Evolutionary conservation across 2,113 vertebrate species (phyloP).

Genomic region (Haemorhous mexicanus): DNA sequence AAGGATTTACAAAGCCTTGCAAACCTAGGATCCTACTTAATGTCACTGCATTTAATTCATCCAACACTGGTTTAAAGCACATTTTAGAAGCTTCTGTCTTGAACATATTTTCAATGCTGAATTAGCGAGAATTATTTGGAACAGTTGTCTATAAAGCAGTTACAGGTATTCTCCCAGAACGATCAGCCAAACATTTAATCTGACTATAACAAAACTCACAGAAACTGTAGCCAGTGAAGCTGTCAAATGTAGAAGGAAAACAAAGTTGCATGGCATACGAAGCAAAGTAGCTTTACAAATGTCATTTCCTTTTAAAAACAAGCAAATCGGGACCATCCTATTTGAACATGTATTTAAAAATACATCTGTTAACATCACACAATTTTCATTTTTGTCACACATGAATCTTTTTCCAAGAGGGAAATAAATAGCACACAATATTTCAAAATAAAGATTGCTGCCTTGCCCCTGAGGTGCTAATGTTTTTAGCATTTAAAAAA

Average conservation of each 20-base stretch:
- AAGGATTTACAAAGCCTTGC: background rate
- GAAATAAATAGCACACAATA: slow-evolving; percentile 71
- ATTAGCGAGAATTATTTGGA: slow-evolving; percentile 33
- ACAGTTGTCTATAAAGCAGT: slow-evolving; percentile 50
- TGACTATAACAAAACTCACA: slow-evolving; percentile 60
- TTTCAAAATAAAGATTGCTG: slow-evolving; percentile 51
- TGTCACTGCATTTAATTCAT: background rate
- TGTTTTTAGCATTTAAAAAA: slow-evolving; percentile 66
- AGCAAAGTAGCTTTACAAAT: slow-evolving; percentile 65
- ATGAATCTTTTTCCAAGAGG: slow-evolving; percentile 55
- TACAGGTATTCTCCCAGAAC: slow-evolving; percentile 56
- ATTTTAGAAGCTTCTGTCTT: slow-evolving; percentile 54
- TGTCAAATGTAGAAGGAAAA: slow-evolving; percentile 56
- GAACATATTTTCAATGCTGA: slow-evolving; percentile 55
- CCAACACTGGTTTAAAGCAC: background rate
- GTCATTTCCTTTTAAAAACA: slow-evolving; percentile 61
- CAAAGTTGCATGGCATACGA: slow-evolving; percentile 17
- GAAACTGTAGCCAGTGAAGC: slow-evolving; percentile 39
- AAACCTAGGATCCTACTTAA: background rate
- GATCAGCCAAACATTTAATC: slow-evolving; percentile 53
- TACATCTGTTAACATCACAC: slow-evolving; percentile 60
- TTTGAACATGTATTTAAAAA: slow-evolving; percentile 61
- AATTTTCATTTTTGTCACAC: slow-evolving; percentile 62
- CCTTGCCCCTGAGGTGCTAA: slow-evolving; percentile 76
- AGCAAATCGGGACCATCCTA: slow-evolving; percentile 57